Evolutionary conservation across 2,113 vertebrate species (phyloP), one percentile per base, ranked within the genome.

Genomic region (Podarcis muralis): DNA sequence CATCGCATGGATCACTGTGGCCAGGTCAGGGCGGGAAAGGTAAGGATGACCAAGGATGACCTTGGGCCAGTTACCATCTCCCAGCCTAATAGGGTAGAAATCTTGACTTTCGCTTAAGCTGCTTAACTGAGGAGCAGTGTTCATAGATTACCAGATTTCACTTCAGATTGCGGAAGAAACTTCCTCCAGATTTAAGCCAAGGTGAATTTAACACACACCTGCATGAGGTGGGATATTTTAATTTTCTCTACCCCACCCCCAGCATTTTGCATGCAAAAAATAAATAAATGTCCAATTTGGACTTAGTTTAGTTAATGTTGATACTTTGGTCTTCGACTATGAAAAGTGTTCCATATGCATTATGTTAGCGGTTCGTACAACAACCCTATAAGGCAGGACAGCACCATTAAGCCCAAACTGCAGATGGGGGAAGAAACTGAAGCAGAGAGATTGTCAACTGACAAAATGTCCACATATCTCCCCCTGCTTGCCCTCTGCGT

Each of bases 401-500:
- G 30, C 32, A 22, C 4, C 57, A 30, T 40, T 62, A 48, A 5
- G 22, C 37, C 75, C 62, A 48, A 68, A 27, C 4, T 53, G 84
- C 25, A 48, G 16, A 12, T 18, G 9, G 18, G 53, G 25, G 5
- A 12, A 48, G 35, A 30, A 18, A 20, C 40, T 53, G 16, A 66
- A 22, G 59, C 15, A 12, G 35, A 77, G 59, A 66, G 35, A 48
- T 27, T 37, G 72, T 16, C 4, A 66, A 48, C 8, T 77, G 37
- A 43, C 22, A 66, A 35, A 43, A 15, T 9, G 40, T 25, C 43
- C 8, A 7, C 5, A 65, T 81, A 81, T 37, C 16, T 65, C 15
- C 22, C 84, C 76, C 35, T 78, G 92, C 65, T 91, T n/a, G 81
- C 90, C 79, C 0, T 0, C 71, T 83, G 12, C 62, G 84, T 79